phyloP scores from a whole-genome alignment of 2,113 vertebrate species.

The Sula dactylatra region DNA sequence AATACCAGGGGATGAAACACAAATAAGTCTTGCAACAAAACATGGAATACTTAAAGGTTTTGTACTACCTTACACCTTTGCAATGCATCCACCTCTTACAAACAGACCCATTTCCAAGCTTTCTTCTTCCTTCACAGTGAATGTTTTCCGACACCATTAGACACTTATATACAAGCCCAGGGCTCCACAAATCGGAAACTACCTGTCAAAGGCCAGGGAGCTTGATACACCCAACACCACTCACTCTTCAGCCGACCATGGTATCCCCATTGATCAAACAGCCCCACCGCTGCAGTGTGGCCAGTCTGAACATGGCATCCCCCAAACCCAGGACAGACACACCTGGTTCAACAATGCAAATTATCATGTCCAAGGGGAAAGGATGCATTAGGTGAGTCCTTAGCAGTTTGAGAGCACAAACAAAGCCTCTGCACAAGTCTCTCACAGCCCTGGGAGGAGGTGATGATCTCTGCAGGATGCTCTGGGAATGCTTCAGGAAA shows the following conservation, averaged over 20 bases:
- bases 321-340: neutral
- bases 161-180: neutral
- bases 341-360: neutral
- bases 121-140: neutral
- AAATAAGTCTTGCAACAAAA: neutral
- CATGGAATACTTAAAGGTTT: neutral
- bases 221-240: neutral
- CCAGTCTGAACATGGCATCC: neutral
- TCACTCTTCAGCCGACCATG: neutral
- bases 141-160: neutral
- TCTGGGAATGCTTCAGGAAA: conserved; percentile 9
- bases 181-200: neutral
- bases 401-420: neutral
- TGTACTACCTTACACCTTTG: neutral
- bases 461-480: neutral
- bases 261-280: neutral
- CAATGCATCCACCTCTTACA: neutral
- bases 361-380: neutral
- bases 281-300: neutral
- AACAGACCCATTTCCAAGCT: neutral
- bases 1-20: neutral
- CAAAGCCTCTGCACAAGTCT: neutral
- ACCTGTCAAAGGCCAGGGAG: neutral
- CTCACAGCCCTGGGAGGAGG: neutral
- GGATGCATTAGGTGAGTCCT: neutral